These are phyloP conservation scores for Cerastoderma edule DNA, from an alignment of 2,888 invertebrate genomes.

Conservation along the genomic window DNA sequence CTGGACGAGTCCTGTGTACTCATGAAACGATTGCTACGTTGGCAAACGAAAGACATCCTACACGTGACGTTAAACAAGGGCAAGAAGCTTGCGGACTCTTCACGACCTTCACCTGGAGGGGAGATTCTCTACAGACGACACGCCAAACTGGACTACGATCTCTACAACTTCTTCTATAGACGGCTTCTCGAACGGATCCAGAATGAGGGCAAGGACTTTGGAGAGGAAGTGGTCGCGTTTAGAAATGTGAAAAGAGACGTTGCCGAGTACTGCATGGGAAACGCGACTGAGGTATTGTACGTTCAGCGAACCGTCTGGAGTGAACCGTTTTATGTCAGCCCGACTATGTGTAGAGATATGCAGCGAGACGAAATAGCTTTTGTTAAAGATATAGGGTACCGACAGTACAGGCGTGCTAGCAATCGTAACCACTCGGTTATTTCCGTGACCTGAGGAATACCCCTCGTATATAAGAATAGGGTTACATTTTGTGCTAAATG, in stretches of 20 bases:
- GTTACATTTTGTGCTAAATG: too few species aligned
- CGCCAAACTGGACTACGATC: not conserved
- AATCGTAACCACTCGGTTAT: too few species aligned
- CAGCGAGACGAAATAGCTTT: not conserved
- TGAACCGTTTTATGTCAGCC: not conserved
- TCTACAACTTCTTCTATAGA: conserved; percentile 4
- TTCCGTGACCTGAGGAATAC: too few species aligned
- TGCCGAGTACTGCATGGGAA: not conserved
- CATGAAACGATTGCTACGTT: not conserved
- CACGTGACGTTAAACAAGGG: not conserved
- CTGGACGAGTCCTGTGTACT: not conserved
- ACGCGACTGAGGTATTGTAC: not conserved
- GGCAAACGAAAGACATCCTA: not conserved
- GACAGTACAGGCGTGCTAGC: too few species aligned
- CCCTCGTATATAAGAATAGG: too few species aligned
- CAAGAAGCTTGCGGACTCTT: not conserved
- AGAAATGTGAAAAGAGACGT: not conserved
- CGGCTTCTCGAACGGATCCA: not conserved
- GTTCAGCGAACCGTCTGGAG: not conserved
- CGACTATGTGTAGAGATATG: not conserved
- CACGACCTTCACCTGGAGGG: not conserved
- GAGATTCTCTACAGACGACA: not conserved
- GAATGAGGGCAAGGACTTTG: not conserved
- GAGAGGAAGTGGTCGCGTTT: not conserved
- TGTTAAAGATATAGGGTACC: not conserved